Percentiles rank a stretch among this genome's conserved stretches.
These are phyloP conservation scores for Cirrhinus molitorella DNA, from an alignment of 2,797 vertebrate genomes.

Conservation along the genomic window DNA sequence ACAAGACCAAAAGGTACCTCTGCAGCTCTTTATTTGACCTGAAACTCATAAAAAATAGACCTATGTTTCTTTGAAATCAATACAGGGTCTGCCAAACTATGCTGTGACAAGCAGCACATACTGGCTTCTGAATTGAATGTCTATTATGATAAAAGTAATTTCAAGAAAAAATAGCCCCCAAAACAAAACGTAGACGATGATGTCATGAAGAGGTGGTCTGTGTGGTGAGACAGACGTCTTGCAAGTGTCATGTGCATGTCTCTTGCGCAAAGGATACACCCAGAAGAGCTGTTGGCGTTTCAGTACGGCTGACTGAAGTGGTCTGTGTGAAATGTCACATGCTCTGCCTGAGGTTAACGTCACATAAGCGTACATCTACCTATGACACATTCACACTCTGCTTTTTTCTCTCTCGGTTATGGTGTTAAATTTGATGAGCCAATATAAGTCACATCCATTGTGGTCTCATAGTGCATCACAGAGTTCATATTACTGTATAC, in stretches of 20 bases:
- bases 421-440: background rate
- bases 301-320: background rate
- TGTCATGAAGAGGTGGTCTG: conserved; percentile 16
- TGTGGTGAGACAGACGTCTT: background rate
- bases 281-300: background rate
- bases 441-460: background rate
- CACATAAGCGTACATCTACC: background rate
- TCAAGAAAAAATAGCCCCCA: background rate
- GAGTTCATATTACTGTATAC: background rate
- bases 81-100: background rate
- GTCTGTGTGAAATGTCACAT: conserved; percentile 9
- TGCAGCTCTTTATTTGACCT: background rate
- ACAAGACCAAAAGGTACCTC: background rate
- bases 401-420: background rate
- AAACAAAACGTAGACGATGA: background rate
- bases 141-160: background rate
- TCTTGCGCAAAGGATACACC: background rate
- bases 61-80: background rate
- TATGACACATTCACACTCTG: background rate
- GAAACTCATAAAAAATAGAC: background rate
- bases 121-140: background rate
- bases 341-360: background rate
- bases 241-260: background rate
- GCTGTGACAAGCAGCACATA: background rate
- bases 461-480: background rate